Conservation (phyloP, 2,113 vertebrate species). For the Corydoras maculifer region DNA sequence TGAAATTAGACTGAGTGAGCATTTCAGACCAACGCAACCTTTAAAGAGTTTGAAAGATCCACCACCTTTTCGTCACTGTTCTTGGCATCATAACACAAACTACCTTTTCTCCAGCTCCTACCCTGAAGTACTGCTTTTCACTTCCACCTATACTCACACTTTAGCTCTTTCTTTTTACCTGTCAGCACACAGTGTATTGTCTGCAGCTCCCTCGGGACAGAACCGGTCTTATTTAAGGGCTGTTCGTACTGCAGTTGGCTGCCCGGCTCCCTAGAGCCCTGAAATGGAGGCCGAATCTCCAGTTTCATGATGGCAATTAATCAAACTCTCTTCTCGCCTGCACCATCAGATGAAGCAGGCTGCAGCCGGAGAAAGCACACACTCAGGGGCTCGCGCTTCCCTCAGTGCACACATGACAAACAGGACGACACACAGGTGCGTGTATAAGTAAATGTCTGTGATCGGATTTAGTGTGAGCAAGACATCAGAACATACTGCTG, state of each 20-base stretch:
- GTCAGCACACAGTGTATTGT: conserved; percentile 24
- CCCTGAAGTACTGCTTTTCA: background rate
- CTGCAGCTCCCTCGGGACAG: conserved; percentile 33
- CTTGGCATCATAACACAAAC: too few species aligned
- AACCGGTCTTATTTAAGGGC: conserved; percentile 38
- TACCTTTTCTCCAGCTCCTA: background rate
- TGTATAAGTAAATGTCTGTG: conserved; percentile 35
- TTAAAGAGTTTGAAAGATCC: too few species aligned
- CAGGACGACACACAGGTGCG: background rate
- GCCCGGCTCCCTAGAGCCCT: conserved; percentile 21
- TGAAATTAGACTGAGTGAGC: too few species aligned
- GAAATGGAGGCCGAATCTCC: conserved; percentile 31
- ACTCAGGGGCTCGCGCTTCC: background rate
- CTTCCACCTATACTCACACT: background rate
- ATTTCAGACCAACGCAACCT: too few species aligned
- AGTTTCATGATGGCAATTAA: conserved; percentile 32
- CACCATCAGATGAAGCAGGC: conserved; percentile 26
- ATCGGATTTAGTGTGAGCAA: conserved; percentile 25
- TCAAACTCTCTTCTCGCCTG: conserved; percentile 24
- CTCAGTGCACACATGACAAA: conserved; percentile 10
- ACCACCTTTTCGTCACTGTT: too few species aligned
- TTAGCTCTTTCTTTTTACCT: conserved; percentile 9
- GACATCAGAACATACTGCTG: conserved; percentile 26
- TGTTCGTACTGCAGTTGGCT: conserved; percentile 19
- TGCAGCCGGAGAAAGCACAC: conserved; percentile 13